phyloP scores from a whole-genome alignment of 2,888 invertebrate species.

The Platycheirus albimanus region DNA sequence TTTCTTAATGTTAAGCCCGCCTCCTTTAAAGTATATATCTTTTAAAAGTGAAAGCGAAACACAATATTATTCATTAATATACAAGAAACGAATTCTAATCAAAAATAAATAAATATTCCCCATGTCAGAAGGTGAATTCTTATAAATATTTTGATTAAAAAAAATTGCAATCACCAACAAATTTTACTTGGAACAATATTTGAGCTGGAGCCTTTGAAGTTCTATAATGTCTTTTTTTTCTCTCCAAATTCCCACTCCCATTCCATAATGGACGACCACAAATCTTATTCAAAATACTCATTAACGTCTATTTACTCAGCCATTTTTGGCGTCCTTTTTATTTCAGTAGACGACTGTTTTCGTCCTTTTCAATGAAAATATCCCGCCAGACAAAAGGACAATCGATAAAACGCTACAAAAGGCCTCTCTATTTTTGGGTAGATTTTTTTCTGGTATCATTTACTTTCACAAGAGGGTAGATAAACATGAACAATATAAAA shows the following conservation, averaged over 20 bases:
- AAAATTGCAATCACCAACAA: neutral
- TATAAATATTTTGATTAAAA: neutral
- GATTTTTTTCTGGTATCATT: no score
- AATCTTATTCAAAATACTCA: neutral
- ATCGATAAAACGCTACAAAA: neutral
- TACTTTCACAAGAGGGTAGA: neutral
- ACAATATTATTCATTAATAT: no score
- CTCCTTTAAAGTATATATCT: no score
- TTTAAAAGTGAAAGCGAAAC: no score
- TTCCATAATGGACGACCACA: neutral
- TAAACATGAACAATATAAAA: no score
- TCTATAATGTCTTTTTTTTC: neutral
- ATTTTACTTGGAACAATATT: neutral
- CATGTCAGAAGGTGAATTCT: neutral
- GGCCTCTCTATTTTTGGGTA: no score
- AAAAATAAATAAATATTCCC: no score
- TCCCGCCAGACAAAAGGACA: neutral
- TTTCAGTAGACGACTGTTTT: neutral
- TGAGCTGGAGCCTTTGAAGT: neutral
- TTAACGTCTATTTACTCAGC: neutral
- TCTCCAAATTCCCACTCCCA: neutral
- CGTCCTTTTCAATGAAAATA: neutral
- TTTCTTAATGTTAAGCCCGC: no score
- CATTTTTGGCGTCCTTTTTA: neutral
- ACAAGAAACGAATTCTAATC: no score